phyloP scores from a whole-genome alignment of 2,888 invertebrate species.

The Andrena dorsata region DNA sequence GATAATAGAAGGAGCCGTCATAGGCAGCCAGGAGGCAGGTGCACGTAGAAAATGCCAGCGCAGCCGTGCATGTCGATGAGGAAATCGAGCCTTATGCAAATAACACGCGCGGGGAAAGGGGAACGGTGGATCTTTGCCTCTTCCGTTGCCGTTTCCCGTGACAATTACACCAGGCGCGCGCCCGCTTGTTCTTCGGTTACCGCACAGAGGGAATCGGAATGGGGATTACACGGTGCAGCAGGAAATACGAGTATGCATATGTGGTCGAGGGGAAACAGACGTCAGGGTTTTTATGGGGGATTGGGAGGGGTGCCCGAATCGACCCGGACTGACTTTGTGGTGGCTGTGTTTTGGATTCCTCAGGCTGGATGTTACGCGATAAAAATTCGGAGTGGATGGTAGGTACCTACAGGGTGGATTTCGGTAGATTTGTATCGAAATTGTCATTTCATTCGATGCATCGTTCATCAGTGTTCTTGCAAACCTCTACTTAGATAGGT shows the following conservation, averaged over 20 bases:
- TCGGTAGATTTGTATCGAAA: no score
- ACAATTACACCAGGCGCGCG: conserved; percentile 16
- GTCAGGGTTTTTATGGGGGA: neutral
- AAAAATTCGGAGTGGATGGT: no score
- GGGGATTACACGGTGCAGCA: conserved; percentile 14
- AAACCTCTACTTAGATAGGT: no score
- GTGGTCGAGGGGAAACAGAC: neutral
- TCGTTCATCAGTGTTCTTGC: no score
- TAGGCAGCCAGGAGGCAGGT: conserved; percentile 18
- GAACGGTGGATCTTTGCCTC: conserved; percentile 24
- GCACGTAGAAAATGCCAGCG: conserved; percentile 47
- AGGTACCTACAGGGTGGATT: no score
- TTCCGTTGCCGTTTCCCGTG: conserved; percentile 27
- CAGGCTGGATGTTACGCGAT: no score
- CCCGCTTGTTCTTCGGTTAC: conserved; percentile 9
- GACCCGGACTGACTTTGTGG: neutral
- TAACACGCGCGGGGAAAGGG: neutral
- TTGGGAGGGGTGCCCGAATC: neutral
- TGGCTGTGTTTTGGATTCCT: no score
- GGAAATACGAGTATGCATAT: neutral
- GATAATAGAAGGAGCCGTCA: conserved; percentile 8
- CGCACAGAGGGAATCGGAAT: neutral
- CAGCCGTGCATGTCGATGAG: conserved; percentile 50
- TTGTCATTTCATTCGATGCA: no score
- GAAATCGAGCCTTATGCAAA: conserved; percentile 57